Base-by-base conservation (phyloP, 92 coral and sea anemone species). In the Epizoanthus ramosus region DNA sequence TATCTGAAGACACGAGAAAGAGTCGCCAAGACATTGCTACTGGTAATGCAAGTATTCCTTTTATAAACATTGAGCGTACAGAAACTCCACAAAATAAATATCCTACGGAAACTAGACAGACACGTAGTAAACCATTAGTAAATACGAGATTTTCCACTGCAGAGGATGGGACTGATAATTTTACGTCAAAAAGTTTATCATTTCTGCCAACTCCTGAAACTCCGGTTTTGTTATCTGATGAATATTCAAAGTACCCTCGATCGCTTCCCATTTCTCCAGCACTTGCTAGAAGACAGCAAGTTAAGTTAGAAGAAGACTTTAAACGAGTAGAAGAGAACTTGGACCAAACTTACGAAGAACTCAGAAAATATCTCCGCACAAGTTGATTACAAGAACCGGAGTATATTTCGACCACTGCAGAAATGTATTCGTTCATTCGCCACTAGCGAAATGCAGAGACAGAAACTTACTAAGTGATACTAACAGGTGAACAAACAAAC, bases 221-320 rank as follows among this genome's bases (percentile, higher is more conserved):
- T 45, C 53, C 53, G 0, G 12, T 45, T 45, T 45, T 45, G 5
- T 45, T 45, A 47, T 47, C 58, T 37, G 50, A 53, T 9, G 72
- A 64, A 5, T 52, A 88, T 28, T 72, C 83, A 5, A 71, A 81
- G 5, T 73, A 82, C 57, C 86, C 82, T 0, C 82, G 37, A 14
- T 77, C 82, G 22, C 82, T 77, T 43, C 82, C 82, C 17, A 31
- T 77, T 37, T 77, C 82, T 45, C 82, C 82, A 3, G 82, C 18
- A 39, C 82, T 93, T 58, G 95, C 92, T 3, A 89, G 89, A 50
- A 85, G 56, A 57, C 94, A 93, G 69, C 97, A 93, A 76, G 86
- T 73, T 31, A 74, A 64, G 72, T 35, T 93, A 5, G 97, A 93
- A 22, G 86, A 88, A 35, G 93, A 87, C 37, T 88, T 93, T 47